Evolutionary conservation across 2,113 vertebrate genomes (phyloP), one percentile per base, ranked within the genome.

Genomic region (Halcyon malimbica): DNA sequence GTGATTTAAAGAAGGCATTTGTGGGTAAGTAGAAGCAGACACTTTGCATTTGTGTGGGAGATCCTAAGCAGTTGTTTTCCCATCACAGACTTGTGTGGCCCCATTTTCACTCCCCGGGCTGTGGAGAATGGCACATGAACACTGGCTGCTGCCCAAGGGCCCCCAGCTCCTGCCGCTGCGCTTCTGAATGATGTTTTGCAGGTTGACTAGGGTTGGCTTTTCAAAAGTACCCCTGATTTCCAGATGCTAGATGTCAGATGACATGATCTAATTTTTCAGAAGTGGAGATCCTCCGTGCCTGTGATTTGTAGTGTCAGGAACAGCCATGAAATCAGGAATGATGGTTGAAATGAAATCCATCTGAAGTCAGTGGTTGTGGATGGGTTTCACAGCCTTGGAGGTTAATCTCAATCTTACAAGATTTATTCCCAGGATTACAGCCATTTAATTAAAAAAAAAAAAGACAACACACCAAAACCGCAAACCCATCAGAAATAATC

Each of bases 81-180:
- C 75, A 51, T 14, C 42, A 28, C 0, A 1, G 14, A 2, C 21
- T 9, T 21, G 9, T 35, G 57, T 16, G 44, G 2, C 3, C 13
- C 6, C 33, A 35, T 78, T 75, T 89, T 62, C 80, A 24, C 0
- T 1, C n/a, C 18, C 54, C 13, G 19, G 65, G 31, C 42, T 1
- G 0, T 18, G 33, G 19, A 31, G 24, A 48, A 26, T 4, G 10
- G 25, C 28, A 60, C 18, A 9, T 23, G 16, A 64, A 26, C 37
- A 37, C 2, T 19, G 39, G 5, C 48, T 73, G 51, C n/a, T 1
- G 1, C 48, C 25, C 60, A 16, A 20, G 17, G 16, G 19, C 13
- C 13, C 16, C 26, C 57, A 48, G 71, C 13, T 29, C 19, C 70
- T 51, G 35, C 33, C 1, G 0, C 48, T 74, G 35, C 4, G 1